Evolutionary conservation across 1,140 invertebrate species (phyloP).

Genomic region (Rhopalosiphum padi): DNA sequence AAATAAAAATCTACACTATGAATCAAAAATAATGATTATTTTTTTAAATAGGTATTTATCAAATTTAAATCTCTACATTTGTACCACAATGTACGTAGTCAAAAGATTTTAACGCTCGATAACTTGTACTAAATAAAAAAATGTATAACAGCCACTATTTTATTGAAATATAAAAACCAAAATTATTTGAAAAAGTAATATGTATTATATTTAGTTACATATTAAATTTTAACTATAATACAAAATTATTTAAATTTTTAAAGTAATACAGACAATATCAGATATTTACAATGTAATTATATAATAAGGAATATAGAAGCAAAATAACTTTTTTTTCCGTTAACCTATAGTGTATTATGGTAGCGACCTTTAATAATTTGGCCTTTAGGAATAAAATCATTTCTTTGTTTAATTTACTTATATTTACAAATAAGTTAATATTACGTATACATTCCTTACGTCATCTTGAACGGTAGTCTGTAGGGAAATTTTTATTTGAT

Average conservation of each 20-base stretch:
- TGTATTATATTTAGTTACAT: background rate
- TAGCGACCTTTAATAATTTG: background rate
- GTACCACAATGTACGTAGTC: background rate
- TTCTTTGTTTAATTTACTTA: background rate
- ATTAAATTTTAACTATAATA: background rate
- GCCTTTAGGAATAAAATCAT: background rate
- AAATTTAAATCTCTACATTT: background rate
- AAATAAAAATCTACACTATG: background rate
- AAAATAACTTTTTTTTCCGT: background rate
- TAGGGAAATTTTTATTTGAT: conserved; percentile 21
- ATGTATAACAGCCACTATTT: background rate
- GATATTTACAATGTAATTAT: background rate
- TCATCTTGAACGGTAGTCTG: background rate
- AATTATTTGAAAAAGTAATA: background rate
- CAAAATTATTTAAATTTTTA: background rate
- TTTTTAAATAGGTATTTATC: background rate
- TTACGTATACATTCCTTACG: background rate
- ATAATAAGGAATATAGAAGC: background rate
- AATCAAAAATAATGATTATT: background rate
- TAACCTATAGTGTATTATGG: background rate
- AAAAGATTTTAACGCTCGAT: conserved; percentile 54
- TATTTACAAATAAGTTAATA: background rate
- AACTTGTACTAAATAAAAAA: background rate
- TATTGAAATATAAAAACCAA: background rate
- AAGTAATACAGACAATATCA: background rate